Conservation (phyloP, 1,140 invertebrate genomes). For the Rhizoglyphus robini region DNA sequence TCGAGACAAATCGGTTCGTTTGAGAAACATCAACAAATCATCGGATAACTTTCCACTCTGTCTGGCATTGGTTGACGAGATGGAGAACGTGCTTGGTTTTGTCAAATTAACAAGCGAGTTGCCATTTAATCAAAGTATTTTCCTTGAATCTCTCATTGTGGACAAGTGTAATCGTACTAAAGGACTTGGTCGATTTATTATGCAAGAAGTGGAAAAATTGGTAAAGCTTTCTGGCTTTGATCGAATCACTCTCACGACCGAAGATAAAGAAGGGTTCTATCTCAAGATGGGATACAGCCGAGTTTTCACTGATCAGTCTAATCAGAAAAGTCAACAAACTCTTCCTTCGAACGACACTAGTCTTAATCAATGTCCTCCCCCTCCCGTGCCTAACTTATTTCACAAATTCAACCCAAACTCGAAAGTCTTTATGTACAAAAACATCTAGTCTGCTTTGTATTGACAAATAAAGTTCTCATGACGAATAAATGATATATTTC, state of each 20-base stretch:
- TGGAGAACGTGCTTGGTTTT: not conserved
- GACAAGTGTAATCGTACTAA: not conserved
- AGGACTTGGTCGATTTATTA: constrained; percentile 9
- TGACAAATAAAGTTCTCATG: too few species aligned
- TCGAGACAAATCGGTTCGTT: not conserved
- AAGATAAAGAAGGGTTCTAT: not conserved
- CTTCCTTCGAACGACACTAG: too few species aligned
- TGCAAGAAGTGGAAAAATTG: not conserved
- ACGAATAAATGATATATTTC: too few species aligned
- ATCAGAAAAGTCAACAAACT: not conserved
- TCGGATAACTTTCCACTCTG: constrained; percentile 6
- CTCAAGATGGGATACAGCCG: not conserved
- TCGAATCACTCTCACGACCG: not conserved
- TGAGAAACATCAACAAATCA: not conserved
- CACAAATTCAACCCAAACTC: too few species aligned
- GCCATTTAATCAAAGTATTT: not conserved
- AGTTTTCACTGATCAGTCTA: not conserved
- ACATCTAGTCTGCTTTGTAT: too few species aligned
- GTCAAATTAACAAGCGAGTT: not conserved
- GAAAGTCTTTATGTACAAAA: not conserved
- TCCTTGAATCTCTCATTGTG: constrained; percentile 1
- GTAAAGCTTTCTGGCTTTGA: not conserved
- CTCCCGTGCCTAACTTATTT: too few species aligned
- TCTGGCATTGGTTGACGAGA: not conserved
- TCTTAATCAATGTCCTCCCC: too few species aligned